Base-by-base conservation (phyloP, 2,113 vertebrate species). In the Haplochromis vanheusdeni region DNA sequence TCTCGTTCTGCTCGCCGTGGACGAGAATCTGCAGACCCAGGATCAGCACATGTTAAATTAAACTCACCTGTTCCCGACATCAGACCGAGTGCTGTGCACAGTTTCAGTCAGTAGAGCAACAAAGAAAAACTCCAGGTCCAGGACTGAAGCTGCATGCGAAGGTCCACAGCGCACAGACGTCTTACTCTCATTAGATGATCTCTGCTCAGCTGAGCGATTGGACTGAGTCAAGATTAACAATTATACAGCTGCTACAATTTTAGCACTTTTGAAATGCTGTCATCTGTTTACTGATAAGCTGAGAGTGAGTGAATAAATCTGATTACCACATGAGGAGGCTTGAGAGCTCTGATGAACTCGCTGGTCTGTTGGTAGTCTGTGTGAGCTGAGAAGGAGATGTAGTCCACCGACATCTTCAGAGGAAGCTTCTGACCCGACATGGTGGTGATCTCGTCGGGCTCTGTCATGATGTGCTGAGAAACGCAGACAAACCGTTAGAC, bases 321-420 rank as follows among this genome's bases (percentile, higher is more conserved):
- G 45, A 77, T 77, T 86, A 99, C 99, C 97, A 99, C 99, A 4
- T 99, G 98, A 11, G 98, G 99, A 2, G 98, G 99, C 81, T 99
- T 99, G 87, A 99, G 96, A 4, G 98, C 98, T 28, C 99, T 96
- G 92, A 99, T 99, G 94, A 99, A 99, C 95, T 99, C 99, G 93
- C 98, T 99, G 52, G 99, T 99, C 95, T 99, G 99, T 93, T 99
- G 98, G 95, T 99, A 99, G 95, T 99, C 98, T 3, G 99, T 99
- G 93, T 99, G 99, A 86, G 99, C 99, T 5, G 99, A 99, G 96
- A 99, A 99, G 91, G 98, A 99, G 94, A 99, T 99, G 96, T 99
- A 99, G 95, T 99, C 99, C 92, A 99, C 98, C 2, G 99, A 99
- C 99, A 99, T 99, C 95, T 99, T 99, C 94, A 99, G 94, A 19